phyloP scores from a whole-genome alignment of 2,113 vertebrate genomes.

The Dasypus novemcinctus region DNA sequence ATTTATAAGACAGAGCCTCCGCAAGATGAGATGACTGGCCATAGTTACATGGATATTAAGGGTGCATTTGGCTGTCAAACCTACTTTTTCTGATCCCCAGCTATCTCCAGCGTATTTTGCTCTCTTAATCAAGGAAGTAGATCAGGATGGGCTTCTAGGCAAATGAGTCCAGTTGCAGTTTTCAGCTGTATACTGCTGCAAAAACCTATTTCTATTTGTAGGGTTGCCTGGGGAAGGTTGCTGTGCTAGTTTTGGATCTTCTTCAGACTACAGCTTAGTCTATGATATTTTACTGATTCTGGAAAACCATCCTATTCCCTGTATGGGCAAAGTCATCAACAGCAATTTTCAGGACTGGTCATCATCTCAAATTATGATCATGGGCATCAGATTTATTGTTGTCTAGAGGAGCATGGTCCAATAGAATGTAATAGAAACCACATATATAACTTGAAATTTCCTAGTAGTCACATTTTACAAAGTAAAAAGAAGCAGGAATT shows the following conservation, averaged over 20 bases:
- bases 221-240: background rate
- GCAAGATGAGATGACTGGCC: background rate
- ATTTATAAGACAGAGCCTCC: background rate
- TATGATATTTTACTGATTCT: background rate
- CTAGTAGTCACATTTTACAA: background rate
- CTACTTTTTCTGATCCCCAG: background rate
- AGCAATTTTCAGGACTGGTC: background rate
- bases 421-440: background rate
- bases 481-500: background rate
- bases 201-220: conserved; percentile 42
- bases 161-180: background rate
- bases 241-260: conserved; percentile 23
- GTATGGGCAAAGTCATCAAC: background rate
- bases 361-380: background rate
- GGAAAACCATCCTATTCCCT: background rate
- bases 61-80: background rate
- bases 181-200: background rate
- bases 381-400: background rate
- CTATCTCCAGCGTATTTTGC: background rate
- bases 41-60: background rate
- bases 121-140: background rate
- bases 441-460: background rate
- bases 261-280: conserved; percentile 11
- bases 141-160: background rate
- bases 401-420: background rate